phyloP scores from a whole-genome alignment of 1,140 invertebrate genomes.

The Monomorium pharaonis region DNA sequence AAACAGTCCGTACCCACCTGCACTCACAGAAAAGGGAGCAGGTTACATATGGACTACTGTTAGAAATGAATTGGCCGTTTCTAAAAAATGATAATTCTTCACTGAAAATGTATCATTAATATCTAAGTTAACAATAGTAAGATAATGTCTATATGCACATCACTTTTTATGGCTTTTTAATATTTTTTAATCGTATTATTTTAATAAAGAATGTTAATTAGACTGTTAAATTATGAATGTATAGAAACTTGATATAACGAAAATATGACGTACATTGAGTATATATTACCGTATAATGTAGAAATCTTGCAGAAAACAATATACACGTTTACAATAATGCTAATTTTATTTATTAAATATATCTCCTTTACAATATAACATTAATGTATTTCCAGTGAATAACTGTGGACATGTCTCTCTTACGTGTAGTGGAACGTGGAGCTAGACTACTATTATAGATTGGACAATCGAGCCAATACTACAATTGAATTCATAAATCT shows the following conservation, averaged over 20 bases:
- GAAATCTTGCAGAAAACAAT: conserved; percentile 26
- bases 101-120: not conserved
- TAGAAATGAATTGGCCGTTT: conserved; percentile 76
- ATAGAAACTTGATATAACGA: not conserved
- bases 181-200: not conserved
- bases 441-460: conserved; percentile 34
- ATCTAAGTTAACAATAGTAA: not conserved
- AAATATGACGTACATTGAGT: not conserved
- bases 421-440: not conserved
- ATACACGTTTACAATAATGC: conserved; percentile 2
- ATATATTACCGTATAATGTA: not conserved
- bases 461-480: not conserved
- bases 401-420: conserved; percentile 42
- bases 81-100: conserved; percentile 64
- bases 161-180: not conserved
- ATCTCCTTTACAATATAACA: conserved; percentile 65
- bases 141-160: not conserved
- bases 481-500: not conserved
- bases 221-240: not conserved
- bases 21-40: conserved; percentile 85
- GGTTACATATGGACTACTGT: conserved; percentile 90
- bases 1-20: conserved; percentile 91
- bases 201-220: not conserved
- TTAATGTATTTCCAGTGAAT: conserved; percentile 45
- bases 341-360: conserved; percentile 69